phyloP scores from a whole-genome alignment of 37 sponge, comb jelly and placozoan genomes.

The Corticium candelabrum region DNA sequence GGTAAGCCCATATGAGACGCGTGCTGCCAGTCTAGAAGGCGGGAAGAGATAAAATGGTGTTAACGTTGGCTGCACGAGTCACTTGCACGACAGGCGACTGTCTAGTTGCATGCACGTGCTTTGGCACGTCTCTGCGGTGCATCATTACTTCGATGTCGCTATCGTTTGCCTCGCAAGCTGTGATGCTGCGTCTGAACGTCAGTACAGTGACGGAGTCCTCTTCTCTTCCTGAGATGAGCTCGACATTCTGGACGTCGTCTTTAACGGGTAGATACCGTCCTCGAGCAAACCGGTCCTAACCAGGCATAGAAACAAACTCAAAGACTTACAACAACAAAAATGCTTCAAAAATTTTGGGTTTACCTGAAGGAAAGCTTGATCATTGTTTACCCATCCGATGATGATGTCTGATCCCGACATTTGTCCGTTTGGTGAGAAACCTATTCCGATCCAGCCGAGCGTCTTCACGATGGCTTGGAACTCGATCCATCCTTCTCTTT shows the following conservation, averaged over 20 bases:
- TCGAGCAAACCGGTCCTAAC: not conserved
- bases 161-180: not conserved
- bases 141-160: not conserved
- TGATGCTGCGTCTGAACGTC: not conserved
- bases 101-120: no score
- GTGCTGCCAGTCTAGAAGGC: not conserved
- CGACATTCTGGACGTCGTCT: not conserved
- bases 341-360: not conserved
- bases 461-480: not conserved
- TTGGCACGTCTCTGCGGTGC: no score
- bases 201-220: not conserved
- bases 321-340: not conserved
- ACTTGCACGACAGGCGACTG: no score
- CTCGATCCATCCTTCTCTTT: not conserved
- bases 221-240: not conserved
- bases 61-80: no score
- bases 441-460: constrained; percentile 28
- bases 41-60: no score
- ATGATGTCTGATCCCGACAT: constrained; percentile 53
- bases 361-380: not conserved
- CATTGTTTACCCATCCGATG: constrained; percentile 45
- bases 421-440: constrained; percentile 52
- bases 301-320: not conserved
- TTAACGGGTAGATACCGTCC: not conserved
- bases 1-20: not conserved